Evolutionary conservation across 2,888 invertebrate genomes (phyloP).

Genomic region (Atrina japonica): DNA sequence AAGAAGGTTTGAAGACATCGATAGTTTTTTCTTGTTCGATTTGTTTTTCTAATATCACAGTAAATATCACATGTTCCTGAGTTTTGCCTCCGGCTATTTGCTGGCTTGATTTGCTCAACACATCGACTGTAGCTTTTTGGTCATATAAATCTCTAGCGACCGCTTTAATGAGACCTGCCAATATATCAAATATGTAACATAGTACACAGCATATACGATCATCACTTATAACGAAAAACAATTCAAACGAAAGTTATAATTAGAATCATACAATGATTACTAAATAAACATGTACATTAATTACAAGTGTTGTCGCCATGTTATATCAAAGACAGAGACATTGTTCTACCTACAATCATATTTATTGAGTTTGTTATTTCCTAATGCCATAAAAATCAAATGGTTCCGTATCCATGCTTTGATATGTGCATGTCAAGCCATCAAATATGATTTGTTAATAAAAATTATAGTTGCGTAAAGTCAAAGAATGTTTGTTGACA

Average conservation of each 20-base stretch:
- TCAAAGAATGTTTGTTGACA: no score
- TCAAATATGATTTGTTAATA: no score
- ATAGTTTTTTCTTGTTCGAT: constrained; percentile 28
- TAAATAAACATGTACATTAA: no score
- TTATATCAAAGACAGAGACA: no score
- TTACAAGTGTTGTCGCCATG: no score
- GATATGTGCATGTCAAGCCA: no score
- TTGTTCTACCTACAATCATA: no score
- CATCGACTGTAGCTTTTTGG: constrained; percentile 35
- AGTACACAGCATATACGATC: no score
- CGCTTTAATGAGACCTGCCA: constrained; percentile 65
- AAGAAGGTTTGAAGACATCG: constrained; percentile 42
- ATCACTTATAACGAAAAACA: neutral
- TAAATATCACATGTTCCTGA: constrained; percentile 69
- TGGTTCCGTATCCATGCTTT: no score
- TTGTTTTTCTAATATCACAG: constrained; percentile 48
- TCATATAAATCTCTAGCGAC: constrained; percentile 71
- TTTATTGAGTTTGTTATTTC: no score
- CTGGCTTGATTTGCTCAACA: constrained; percentile 58
- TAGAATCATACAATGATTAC: neutral
- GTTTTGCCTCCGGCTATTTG: constrained; percentile 56
- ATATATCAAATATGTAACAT: neutral
- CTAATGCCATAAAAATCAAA: no score
- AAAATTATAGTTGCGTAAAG: no score
- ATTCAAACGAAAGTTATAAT: neutral